Percentiles rank a stretch among this genome's conserved stretches.
Evolutionary conservation across 2,113 vertebrate genomes (phyloP).

Genomic region (Etheostoma cragini): DNA sequence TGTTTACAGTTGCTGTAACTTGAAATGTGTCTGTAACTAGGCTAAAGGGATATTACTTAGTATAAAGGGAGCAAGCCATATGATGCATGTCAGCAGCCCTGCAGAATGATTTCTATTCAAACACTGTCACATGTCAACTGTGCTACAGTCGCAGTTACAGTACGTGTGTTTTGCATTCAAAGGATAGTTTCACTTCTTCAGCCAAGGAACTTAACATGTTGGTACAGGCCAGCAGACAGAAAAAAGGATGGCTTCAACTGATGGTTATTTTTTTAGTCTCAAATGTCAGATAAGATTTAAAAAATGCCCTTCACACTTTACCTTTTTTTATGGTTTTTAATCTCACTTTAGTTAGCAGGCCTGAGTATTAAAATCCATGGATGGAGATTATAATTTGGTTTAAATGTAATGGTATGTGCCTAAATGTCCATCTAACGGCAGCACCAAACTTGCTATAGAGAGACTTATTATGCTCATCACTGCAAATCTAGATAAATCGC

Average conservation of each 20-base stretch:
- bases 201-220: not conserved
- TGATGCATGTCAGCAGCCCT: not conserved
- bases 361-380: not conserved
- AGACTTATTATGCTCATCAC: conserved; percentile 15
- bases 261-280: not conserved
- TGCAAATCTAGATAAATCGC: conserved; percentile 21
- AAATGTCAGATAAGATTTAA: not conserved
- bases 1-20: not conserved
- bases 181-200: not conserved
- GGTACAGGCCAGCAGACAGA: not conserved
- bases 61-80: not conserved
- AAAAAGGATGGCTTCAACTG: not conserved
- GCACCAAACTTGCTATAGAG: not conserved
- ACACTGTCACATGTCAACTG: not conserved
- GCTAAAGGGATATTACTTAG: not conserved
- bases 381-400: not conserved
- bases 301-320: not conserved
- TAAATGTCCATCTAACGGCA: not conserved
- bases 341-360: not conserved
- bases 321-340: not conserved
- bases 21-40: not conserved
- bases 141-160: not conserved
- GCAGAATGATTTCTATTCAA: conserved; percentile 10
- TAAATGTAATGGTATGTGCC: not conserved
- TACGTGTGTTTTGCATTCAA: not conserved